These are phyloP conservation scores for Poeciliopsis turrubarensis DNA, from an alignment of 2,113 vertebrate species.

Conservation along the genomic window DNA sequence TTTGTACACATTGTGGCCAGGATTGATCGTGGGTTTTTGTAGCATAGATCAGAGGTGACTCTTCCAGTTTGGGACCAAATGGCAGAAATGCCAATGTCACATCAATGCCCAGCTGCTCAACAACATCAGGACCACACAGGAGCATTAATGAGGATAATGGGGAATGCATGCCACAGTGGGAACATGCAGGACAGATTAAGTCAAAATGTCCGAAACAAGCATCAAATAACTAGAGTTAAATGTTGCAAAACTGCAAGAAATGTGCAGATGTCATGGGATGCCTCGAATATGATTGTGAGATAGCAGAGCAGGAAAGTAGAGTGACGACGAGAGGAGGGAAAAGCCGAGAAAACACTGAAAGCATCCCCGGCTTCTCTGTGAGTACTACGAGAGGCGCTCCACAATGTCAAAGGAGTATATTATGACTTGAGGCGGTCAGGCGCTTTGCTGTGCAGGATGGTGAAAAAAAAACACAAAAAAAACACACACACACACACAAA, in stretches of 20 bases:
- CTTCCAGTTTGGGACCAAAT: slow-evolving; percentile 65
- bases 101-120: slow-evolving; percentile 52
- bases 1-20: slow-evolving; percentile 38
- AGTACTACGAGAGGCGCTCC: slow-evolving; percentile 66
- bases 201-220: slow-evolving; percentile 33
- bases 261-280: slow-evolving; percentile 42
- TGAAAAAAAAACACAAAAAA: no score
- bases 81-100: slow-evolving; percentile 69
- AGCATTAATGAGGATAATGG: slow-evolving; percentile 18
- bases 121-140: slow-evolving; percentile 45
- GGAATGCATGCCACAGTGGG: slow-evolving; percentile 7
- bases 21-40: slow-evolving; percentile 44
- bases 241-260: slow-evolving; percentile 16
- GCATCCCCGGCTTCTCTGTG: slow-evolving; percentile 46
- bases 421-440: slow-evolving; percentile 62
- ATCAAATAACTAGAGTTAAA: background rate
- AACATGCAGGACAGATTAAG: slow-evolving; percentile 22
- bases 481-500: no score
- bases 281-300: slow-evolving; percentile 29
- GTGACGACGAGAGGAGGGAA: slow-evolving; percentile 29
- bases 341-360: slow-evolving; percentile 53
- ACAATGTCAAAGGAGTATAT: slow-evolving; percentile 77
- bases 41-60: slow-evolving; percentile 57
- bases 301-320: slow-evolving; percentile 56
- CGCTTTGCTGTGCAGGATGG: slow-evolving; percentile 44